phyloP scores from a whole-genome alignment of 2,888 invertebrate species.

The Chalcis sispes region DNA sequence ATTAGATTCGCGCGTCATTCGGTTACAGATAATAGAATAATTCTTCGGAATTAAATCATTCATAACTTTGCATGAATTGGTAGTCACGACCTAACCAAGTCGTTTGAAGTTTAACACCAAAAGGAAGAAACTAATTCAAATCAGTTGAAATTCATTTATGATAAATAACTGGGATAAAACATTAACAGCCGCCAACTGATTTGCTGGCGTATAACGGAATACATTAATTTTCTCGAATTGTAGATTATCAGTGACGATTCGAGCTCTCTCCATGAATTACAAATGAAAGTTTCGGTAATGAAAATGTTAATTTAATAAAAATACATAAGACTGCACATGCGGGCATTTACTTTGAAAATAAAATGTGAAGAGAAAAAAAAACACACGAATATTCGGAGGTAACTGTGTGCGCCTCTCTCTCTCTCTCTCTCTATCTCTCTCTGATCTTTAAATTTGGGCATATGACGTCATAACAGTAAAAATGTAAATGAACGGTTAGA shows the following conservation, averaged over 20 bases:
- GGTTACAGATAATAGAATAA: no score
- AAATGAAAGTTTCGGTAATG: background rate
- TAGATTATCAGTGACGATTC: slow-evolving; percentile 6
- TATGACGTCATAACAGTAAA: slow-evolving; percentile 8
- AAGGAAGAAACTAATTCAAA: slow-evolving; percentile 18
- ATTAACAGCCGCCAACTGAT: background rate
- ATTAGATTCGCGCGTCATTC: no score
- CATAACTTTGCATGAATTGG: no score
- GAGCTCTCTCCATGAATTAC: background rate
- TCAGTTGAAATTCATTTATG: background rate
- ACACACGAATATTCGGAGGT: background rate
- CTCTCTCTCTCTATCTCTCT: background rate
- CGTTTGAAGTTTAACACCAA: slow-evolving; percentile 19
- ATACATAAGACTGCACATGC: background rate
- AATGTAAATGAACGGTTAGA: slow-evolving; percentile 25
- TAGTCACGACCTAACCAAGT: background rate
- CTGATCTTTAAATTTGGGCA: slow-evolving; percentile 29
- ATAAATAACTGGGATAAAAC: slow-evolving; percentile 1
- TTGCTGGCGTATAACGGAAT: background rate
- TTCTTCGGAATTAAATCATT: no score
- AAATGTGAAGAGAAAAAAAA: no score
- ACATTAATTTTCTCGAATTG: background rate
- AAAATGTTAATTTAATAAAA: background rate
- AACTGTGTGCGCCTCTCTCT: no score
- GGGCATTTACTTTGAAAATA: background rate